Percentiles rank a stretch among this genome's conserved stretches.
These are phyloP conservation scores for Pyralis farinalis DNA, from an alignment of 2,888 invertebrate genomes.

Conservation along the genomic window DNA sequence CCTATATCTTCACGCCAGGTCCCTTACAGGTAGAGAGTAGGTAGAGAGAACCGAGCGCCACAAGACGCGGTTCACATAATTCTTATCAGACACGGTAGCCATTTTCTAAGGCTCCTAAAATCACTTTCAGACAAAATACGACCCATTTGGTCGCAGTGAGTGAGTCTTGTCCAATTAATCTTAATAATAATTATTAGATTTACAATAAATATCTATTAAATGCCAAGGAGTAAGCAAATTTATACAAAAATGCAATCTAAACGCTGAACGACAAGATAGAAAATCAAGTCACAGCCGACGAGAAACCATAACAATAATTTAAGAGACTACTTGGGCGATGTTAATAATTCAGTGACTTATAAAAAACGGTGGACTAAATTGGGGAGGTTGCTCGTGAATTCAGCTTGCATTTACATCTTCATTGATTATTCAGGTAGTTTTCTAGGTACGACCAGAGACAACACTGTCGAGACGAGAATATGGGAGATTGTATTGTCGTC, in stretches of 20 bases:
- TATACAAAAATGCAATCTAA: constrained; percentile 5
- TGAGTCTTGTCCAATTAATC: too few species aligned
- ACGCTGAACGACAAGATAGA: constrained; percentile 8
- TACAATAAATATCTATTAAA: too few species aligned
- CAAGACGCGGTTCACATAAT: too few species aligned
- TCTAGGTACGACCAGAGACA: constrained; percentile 7
- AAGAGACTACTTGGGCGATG: constrained; percentile 43
- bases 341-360: constrained; percentile 66
- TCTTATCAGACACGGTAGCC: too few species aligned
- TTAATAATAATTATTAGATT: too few species aligned
- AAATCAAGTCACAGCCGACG: constrained; percentile 35
- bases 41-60: too few species aligned
- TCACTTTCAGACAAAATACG: too few species aligned
- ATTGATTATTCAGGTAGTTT: constrained; percentile 54
- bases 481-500: neutral
- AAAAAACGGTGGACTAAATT: constrained; percentile 59
- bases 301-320: constrained; percentile 58
- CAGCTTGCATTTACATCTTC: constrained; percentile 61
- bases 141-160: too few species aligned
- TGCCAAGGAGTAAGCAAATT: neutral
- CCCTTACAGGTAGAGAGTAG: too few species aligned
- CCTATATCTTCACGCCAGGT: too few species aligned
- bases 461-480: constrained; percentile 7
- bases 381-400: constrained; percentile 42
- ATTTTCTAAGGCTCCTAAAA: too few species aligned